Evolutionary conservation across 1,140 invertebrate genomes (phyloP).

Genomic region (Holotrichia oblita): DNA sequence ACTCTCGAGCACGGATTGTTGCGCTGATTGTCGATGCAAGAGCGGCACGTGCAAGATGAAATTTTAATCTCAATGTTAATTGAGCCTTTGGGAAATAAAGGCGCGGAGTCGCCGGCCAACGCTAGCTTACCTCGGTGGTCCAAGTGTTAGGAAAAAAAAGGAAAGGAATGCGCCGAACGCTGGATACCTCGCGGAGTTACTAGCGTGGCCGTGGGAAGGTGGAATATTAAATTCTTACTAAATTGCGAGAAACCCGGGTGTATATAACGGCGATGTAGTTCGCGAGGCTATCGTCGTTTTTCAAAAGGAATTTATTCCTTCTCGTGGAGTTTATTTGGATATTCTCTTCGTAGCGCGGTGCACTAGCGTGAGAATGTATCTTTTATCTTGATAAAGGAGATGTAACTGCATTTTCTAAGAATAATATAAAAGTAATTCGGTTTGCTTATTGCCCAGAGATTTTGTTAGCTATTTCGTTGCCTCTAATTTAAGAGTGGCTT

Average conservation of each 20-base stretch:
- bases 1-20: neutral
- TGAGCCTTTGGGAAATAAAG: neutral
- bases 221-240: neutral
- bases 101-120: neutral
- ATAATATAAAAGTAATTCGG: too few relatives aligned
- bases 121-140: neutral
- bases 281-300: neutral
- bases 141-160: neutral
- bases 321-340: neutral
- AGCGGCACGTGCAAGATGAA: neutral
- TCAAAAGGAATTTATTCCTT: neutral
- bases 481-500: too few relatives aligned
- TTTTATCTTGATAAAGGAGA: too few relatives aligned
- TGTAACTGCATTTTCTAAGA: too few relatives aligned
- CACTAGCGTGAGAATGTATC: too few relatives aligned
- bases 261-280: neutral
- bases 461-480: too few relatives aligned
- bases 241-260: neutral
- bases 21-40: neutral
- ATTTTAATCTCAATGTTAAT: constrained; percentile 14
- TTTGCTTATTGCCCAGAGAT: too few relatives aligned
- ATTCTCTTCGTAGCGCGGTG: neutral
- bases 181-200: neutral
- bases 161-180: neutral
- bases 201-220: too few relatives aligned